Evolutionary conservation across 2,888 invertebrate species (phyloP).

Genomic region (Mantis religiosa): DNA sequence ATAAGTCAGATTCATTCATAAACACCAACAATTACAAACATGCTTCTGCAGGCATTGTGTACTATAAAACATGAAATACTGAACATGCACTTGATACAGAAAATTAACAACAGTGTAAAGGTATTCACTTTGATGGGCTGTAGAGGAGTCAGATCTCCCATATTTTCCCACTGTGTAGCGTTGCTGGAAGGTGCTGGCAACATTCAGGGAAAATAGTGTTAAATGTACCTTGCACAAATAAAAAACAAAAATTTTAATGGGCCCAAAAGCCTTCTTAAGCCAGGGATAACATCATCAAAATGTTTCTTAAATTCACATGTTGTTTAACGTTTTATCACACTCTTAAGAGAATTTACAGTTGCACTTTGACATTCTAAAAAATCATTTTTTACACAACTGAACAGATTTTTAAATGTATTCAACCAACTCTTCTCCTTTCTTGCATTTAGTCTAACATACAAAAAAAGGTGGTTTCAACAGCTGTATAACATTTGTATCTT

Average conservation of each 20-base stretch:
- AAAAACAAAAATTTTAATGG: background rate
- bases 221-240: background rate
- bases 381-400: no score
- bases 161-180: constrained; percentile 7
- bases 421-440: no score
- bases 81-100: background rate
- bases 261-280: background rate
- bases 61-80: background rate
- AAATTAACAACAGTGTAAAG: background rate
- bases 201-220: background rate
- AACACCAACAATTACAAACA: background rate
- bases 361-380: no score
- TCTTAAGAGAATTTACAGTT: no score
- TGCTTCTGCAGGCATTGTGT: background rate
- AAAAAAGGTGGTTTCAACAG: no score
- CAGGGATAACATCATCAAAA: no score
- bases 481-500: no score
- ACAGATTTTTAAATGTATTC: no score
- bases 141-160: constrained; percentile 30
- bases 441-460: fast-evolving
- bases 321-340: no score
- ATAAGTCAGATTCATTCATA: background rate
- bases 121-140: constrained; percentile 31
- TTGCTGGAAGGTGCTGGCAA: background rate
- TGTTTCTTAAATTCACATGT: no score